These are phyloP conservation scores for Acrocyrtus sp. DNA, from an alignment of 2,888 invertebrate species.

Conservation along the genomic window DNA sequence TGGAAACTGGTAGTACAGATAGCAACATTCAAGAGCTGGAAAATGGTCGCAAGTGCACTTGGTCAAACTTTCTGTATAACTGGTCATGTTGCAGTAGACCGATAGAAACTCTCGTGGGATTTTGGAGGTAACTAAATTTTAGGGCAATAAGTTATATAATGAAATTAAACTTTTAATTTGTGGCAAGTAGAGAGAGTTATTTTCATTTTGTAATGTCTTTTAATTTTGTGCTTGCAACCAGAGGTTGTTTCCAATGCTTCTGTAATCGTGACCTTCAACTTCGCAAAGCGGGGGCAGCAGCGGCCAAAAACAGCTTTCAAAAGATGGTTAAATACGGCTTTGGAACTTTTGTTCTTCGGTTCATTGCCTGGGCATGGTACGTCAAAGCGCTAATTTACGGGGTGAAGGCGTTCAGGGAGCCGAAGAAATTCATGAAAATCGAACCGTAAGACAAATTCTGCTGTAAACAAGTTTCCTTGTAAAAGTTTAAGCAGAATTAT, in stretches of 20 bases:
- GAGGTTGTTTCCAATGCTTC: slow-evolving; percentile 46
- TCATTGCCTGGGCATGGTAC: slow-evolving; percentile 60
- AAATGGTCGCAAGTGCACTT: background rate
- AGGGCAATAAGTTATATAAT: background rate
- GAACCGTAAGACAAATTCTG: slow-evolving; percentile 45
- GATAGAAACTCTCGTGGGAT: background rate
- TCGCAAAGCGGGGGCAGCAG: slow-evolving; percentile 38
- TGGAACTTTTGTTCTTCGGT: slow-evolving; percentile 60
- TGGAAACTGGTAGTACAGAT: background rate
- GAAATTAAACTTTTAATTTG: background rate
- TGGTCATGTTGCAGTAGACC: slow-evolving; percentile 1
- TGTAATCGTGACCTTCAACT: slow-evolving; percentile 52
- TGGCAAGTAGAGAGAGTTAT: background rate
- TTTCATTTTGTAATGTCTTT: background rate
- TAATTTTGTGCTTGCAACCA: too few species aligned
- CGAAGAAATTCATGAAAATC: slow-evolving; percentile 59
- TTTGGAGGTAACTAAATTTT: slow-evolving; percentile 27
- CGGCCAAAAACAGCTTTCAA: slow-evolving; percentile 30
- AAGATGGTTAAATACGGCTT: slow-evolving; percentile 52
- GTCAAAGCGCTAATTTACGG: slow-evolving; percentile 59
- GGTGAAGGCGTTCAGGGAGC: slow-evolving; percentile 52
- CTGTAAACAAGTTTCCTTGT: too few species aligned
- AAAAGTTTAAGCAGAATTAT: too few species aligned
- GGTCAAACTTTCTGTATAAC: slow-evolving; percentile 4
- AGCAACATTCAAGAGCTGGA: background rate